Conservation (phyloP, 2,113 vertebrate species). For the Rhabdornis inornatus region DNA sequence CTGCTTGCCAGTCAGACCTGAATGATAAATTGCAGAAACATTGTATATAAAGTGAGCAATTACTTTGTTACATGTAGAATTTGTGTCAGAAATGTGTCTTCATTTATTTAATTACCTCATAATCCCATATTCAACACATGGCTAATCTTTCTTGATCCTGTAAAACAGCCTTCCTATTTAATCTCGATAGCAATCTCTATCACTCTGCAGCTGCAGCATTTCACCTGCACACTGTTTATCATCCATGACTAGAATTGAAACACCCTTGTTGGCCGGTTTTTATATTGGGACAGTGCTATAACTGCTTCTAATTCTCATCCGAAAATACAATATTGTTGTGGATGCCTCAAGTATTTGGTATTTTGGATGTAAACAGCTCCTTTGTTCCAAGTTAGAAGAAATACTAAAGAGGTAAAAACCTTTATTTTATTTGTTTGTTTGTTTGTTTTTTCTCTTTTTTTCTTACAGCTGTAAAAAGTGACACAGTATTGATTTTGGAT, state of each 20-base stretch:
- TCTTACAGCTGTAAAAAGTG: neutral
- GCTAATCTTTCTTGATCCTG: conserved; percentile 57
- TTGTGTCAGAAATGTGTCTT: conserved; percentile 46
- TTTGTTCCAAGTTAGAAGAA: neutral
- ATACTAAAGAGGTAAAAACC: neutral
- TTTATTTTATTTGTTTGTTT: neutral
- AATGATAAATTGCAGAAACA: neutral
- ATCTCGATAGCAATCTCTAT: conserved; percentile 56
- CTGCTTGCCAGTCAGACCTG: neutral
- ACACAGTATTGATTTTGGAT: neutral
- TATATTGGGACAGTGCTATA: neutral
- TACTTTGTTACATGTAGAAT: neutral
- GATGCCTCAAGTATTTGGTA: neutral
- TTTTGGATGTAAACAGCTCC: neutral
- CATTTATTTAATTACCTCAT: conserved; percentile 59
- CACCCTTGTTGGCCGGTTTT: neutral
- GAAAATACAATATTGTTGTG: neutral
- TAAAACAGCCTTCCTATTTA: conserved; percentile 44
- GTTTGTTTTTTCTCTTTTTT: fast-evolving
- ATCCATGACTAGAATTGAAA: conserved; percentile 41
- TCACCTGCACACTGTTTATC: conserved; percentile 39
- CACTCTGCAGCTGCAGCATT: conserved; percentile 34
- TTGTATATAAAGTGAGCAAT: neutral
- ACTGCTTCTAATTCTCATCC: neutral
- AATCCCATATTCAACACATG: conserved; percentile 48